Percentiles rank a stretch among this genome's conserved stretches.
Conservation (phyloP, 2,113 vertebrate genomes). For the Naja naja region DNA sequence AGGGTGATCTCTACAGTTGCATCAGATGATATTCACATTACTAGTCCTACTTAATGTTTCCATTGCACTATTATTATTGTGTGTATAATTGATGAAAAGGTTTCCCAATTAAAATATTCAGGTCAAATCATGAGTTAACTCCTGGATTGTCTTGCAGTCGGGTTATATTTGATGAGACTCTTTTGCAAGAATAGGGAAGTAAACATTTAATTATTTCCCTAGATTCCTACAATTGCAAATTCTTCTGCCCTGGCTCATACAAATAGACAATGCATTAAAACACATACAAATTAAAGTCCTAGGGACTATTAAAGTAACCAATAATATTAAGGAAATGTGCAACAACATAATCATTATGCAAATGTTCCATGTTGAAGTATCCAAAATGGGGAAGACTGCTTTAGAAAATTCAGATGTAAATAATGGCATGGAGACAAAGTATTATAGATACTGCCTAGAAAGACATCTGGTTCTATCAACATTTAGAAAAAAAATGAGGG, state of each 20-base stretch:
- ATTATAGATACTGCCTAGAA: neutral
- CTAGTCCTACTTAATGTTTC: neutral
- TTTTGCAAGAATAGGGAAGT: neutral
- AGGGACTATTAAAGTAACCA: slow-evolving; percentile 51
- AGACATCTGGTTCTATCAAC: neutral
- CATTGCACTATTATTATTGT: neutral
- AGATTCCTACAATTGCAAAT: slow-evolving; percentile 29
- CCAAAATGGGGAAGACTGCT: neutral
- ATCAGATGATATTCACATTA: no score
- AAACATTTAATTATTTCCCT: slow-evolving; percentile 6
- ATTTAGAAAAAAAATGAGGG: neutral
- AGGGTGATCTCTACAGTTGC: neutral
- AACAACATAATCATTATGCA: slow-evolving; percentile 41
- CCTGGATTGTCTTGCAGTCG: slow-evolving; percentile 1
- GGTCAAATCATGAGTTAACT: neutral
- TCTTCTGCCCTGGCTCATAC: slow-evolving; percentile 23
- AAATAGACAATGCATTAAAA: neutral
- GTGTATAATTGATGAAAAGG: neutral
- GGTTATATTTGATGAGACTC: neutral
- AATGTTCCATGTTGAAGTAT: neutral
- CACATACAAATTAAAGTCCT: slow-evolving; percentile 17
- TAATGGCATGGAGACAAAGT: neutral
- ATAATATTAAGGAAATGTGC: slow-evolving; percentile 4
- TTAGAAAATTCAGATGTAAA: neutral
- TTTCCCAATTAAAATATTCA: neutral